Percentiles rank a stretch among this genome's conserved stretches.
Conservation (phyloP, 2,113 vertebrate species). For the Chloropsis cyanopogon region DNA sequence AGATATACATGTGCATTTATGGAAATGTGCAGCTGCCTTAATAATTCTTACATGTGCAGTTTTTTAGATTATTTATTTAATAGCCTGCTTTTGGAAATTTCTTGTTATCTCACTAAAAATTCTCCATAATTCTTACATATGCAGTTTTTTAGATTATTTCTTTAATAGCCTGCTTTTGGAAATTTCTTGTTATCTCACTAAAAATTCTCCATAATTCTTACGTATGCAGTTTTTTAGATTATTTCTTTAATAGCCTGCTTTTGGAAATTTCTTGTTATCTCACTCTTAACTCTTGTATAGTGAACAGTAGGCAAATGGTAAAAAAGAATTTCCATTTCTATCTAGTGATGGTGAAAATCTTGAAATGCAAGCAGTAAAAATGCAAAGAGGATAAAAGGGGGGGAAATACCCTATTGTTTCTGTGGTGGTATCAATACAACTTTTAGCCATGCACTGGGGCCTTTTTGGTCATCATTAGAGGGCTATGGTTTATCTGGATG, state of each 20-base stretch:
- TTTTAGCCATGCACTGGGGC: neutral
- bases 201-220: neutral
- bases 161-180: neutral
- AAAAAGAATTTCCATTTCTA: neutral
- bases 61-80: neutral
- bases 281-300: neutral
- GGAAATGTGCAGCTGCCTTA: neutral
- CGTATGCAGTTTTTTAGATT: neutral
- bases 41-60: neutral
- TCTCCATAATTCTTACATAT: neutral
- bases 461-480: neutral
- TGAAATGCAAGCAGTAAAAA: neutral
- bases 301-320: neutral
- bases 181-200: neutral
- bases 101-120: neutral
- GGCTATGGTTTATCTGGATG: neutral
- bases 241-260: neutral
- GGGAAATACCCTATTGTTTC: fast-evolving
- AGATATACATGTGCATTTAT: neutral
- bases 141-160: neutral
- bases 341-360: neutral
- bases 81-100: neutral
- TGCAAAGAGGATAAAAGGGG: neutral
- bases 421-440: too few relatives aligned
- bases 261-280: neutral